Evolutionary conservation across 1,140 invertebrate species (phyloP).

Genomic region (Drosophila kurseongensis): DNA sequence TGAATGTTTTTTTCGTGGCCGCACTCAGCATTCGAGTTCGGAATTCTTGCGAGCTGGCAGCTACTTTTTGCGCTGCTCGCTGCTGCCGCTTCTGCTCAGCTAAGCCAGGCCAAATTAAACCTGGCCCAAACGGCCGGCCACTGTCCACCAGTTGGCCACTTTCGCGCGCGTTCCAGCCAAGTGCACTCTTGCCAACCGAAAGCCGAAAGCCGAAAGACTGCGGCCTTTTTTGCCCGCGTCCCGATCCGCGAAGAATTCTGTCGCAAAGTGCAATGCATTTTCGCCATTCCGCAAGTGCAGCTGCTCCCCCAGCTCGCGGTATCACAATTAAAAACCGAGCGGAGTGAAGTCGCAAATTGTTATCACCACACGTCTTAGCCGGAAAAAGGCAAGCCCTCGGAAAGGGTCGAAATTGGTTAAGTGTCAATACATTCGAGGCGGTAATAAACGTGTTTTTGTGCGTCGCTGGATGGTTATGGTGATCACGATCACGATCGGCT

Average conservation of each 20-base stretch:
- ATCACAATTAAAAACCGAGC: conserved; percentile 66
- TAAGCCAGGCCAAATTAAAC: conserved; percentile 62
- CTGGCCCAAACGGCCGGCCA: conserved; percentile 49
- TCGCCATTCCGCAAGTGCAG: conserved; percentile 76
- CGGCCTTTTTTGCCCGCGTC: conserved; percentile 44
- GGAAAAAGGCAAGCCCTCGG: conserved; percentile 4
- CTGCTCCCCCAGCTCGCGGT: conserved; percentile 56
- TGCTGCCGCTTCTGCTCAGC: conserved; percentile 22
- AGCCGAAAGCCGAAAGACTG: too few relatives aligned
- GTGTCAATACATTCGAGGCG: conserved; percentile 29
- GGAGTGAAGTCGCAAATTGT: conserved; percentile 67
- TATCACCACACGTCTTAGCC: conserved; percentile 44
- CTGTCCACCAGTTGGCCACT: conserved; percentile 52
- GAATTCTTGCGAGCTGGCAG: conserved; percentile 84
- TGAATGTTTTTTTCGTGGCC: conserved; percentile 82
- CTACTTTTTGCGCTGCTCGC: conserved; percentile 73
- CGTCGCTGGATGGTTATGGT: conserved; percentile 14
- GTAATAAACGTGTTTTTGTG: conserved; percentile 33
- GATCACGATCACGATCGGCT: conserved; percentile 28
- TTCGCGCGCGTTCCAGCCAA: conserved; percentile 60
- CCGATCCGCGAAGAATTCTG: conserved; percentile 68
- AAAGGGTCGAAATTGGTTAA: conserved; percentile 14
- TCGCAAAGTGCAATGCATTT: conserved; percentile 81
- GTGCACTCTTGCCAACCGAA: conserved; percentile 34
- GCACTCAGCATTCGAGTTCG: conserved; percentile 83